Evolutionary conservation across 2,888 invertebrate genomes (phyloP), one percentile per base, ranked within the genome.

Genomic region (Microdon myrmicae): DNA sequence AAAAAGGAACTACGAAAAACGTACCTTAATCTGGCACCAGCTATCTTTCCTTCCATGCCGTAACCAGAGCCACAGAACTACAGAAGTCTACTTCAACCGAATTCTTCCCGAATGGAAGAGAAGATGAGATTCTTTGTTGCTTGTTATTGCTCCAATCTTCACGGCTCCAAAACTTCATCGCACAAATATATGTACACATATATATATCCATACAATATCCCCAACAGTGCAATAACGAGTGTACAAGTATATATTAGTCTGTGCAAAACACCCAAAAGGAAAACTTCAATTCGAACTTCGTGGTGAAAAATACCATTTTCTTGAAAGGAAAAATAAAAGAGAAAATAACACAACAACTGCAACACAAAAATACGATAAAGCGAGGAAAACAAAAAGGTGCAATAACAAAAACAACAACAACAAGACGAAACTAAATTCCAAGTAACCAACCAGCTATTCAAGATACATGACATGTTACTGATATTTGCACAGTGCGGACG

Each of bases 91-190:
- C n/a, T n/a, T n/a, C n/a, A n/a, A n/a, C n/a, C n/a, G n/a, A n/a
- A n/a, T n/a, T n/a, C n/a, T n/a, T n/a, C n/a, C 20, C 13, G 17
- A 35, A 23, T 23, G 32, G 16, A 39, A 19, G 53, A 28, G 17
- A 35, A 44, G 14, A 22, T 8, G 25, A 59, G 41, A 53, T 58
- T 54, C 54, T 48, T 37, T 31, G 22, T 44, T 58, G 26, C 26
- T 26, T 37, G 37, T 61, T 61, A 44, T 49, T 61, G 60, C 60
- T 61, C 60, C 60, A 61, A 61, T 55, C 60, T 61, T 55, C 60
- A 55, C 60, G 60, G 55, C 55, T 55, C 44, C 34, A 39, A 43
- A 39, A 41, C 7, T 54, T 54, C 8, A 60, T 38, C 54, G 59
- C 45, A 13, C 20, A 1, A 3, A 4, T 3, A 29, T 29, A 3